Percentiles rank a stretch among this genome's conserved stretches.
Evolutionary conservation across 1,140 invertebrate genomes (phyloP).

Genomic region (Nylanderia fulva): DNA sequence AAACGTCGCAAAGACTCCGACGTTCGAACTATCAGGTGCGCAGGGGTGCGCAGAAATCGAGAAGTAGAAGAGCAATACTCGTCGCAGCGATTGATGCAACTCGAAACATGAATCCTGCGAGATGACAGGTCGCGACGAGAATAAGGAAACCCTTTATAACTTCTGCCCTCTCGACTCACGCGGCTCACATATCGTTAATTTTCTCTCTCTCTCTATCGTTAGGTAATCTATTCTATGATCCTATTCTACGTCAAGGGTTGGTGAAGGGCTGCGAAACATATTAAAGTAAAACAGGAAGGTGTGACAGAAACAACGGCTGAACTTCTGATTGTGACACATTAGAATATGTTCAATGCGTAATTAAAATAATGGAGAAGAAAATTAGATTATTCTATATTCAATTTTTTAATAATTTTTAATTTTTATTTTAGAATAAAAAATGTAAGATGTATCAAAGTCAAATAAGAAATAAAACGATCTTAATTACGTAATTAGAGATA

Average conservation of each 20-base stretch:
- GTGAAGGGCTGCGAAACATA: conserved; percentile 68
- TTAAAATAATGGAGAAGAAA: neutral
- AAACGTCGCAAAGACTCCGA: conserved; percentile 71
- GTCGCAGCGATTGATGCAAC: conserved; percentile 24
- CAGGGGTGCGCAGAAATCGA: conserved; percentile 51
- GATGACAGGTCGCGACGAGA: conserved; percentile 24
- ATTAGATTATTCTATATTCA: neutral
- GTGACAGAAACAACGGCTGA: conserved; percentile 13
- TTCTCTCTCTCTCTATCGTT: conserved; percentile 66
- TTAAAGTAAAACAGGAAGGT: conserved; percentile 25
- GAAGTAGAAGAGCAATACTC: conserved; percentile 52
- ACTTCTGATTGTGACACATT: neutral
- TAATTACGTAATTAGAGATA: neutral
- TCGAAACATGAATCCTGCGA: conserved; percentile 15
- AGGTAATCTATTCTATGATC: conserved; percentile 68
- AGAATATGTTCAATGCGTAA: neutral
- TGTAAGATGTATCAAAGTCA: neutral
- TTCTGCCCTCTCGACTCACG: conserved; percentile 64
- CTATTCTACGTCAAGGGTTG: conserved; percentile 74
- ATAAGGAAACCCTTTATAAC: conserved; percentile 29
- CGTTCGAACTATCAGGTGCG: conserved; percentile 64
- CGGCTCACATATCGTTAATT: conserved; percentile 66
- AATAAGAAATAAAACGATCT: neutral
- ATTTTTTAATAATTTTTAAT: neutral
- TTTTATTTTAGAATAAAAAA: neutral